Percentiles rank a stretch among this genome's conserved stretches.
Evolutionary conservation across 2,888 invertebrate genomes (phyloP).

Genomic region (Rhimphoctona megacephalus): DNA sequence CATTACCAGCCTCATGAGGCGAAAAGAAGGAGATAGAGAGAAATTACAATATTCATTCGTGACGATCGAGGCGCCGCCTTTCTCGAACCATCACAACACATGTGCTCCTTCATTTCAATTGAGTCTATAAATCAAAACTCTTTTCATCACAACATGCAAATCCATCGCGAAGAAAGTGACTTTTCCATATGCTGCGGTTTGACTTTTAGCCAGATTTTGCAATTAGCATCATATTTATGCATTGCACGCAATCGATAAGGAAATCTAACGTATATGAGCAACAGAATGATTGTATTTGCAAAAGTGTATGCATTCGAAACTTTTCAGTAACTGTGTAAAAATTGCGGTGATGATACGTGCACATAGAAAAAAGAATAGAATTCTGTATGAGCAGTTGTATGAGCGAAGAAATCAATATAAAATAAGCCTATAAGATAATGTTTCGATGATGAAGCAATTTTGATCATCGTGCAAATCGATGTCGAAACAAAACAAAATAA

Average conservation of each 20-base stretch:
- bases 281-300: background rate
- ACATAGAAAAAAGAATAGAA: background rate
- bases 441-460: conserved; percentile 52
- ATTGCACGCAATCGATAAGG: conserved; percentile 70
- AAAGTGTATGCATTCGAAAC: background rate
- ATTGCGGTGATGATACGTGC: background rate
- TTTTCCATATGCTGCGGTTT: conserved; percentile 64
- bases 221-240: conserved; percentile 39
- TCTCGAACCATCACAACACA: conserved; percentile 49
- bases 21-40: conserved; percentile 53
- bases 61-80: conserved; percentile 70
- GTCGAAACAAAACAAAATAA: conserved; percentile 32
- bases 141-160: conserved; percentile 73
- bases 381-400: background rate
- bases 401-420: background rate
- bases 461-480: conserved; percentile 48
- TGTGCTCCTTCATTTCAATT: conserved; percentile 72
- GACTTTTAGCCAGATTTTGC: conserved; percentile 31
- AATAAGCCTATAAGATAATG: background rate
- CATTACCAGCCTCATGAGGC: conserved; percentile 64
- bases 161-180: conserved; percentile 75
- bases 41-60: conserved; percentile 80
- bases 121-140: conserved; percentile 78
- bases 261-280: conserved; percentile 39
- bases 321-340: background rate